Percentiles rank a stretch among this genome's conserved stretches.
These are phyloP conservation scores for Liparis tanakae DNA, from an alignment of 2,797 vertebrate genomes.

Conservation along the genomic window DNA sequence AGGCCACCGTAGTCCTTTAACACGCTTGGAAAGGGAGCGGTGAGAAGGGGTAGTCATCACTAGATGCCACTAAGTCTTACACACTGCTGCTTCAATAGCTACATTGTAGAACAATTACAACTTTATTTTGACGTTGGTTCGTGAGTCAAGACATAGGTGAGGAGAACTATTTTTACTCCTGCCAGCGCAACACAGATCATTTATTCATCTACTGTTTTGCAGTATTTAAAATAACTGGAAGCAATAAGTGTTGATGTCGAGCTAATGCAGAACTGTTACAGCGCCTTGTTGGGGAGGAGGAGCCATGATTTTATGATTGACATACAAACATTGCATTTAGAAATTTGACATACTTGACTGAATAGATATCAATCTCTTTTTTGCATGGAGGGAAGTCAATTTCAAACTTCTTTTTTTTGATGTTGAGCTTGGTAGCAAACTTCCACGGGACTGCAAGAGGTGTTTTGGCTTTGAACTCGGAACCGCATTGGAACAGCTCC, in stretches of 20 bases:
- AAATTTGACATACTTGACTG: slow-evolving; percentile 64
- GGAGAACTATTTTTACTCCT: background rate
- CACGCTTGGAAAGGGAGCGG: background rate
- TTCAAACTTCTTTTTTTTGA: slow-evolving; percentile 68
- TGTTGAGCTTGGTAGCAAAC: slow-evolving; percentile 71
- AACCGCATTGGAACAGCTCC: slow-evolving; percentile 81
- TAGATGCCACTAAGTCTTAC: background rate
- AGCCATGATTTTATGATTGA: background rate
- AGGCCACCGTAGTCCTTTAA: background rate
- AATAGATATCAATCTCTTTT: slow-evolving; percentile 65
- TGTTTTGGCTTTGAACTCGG: slow-evolving; percentile 72
- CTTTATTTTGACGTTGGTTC: background rate
- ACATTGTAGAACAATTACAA: background rate
- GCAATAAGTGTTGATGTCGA: too few species aligned
- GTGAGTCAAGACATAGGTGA: background rate
- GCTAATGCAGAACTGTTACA: background rate
- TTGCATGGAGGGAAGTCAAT: slow-evolving; percentile 69
- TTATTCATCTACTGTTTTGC: background rate
- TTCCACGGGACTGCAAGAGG: slow-evolving; percentile 72
- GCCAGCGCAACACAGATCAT: background rate
- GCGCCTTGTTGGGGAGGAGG: background rate
- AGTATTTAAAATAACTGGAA: background rate
- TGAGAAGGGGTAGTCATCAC: background rate
- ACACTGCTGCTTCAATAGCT: background rate
- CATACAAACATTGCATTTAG: background rate